Evolutionary conservation across 2,113 vertebrate species (phyloP), one percentile per base, ranked within the genome.

Genomic region (Petroica traversi): DNA sequence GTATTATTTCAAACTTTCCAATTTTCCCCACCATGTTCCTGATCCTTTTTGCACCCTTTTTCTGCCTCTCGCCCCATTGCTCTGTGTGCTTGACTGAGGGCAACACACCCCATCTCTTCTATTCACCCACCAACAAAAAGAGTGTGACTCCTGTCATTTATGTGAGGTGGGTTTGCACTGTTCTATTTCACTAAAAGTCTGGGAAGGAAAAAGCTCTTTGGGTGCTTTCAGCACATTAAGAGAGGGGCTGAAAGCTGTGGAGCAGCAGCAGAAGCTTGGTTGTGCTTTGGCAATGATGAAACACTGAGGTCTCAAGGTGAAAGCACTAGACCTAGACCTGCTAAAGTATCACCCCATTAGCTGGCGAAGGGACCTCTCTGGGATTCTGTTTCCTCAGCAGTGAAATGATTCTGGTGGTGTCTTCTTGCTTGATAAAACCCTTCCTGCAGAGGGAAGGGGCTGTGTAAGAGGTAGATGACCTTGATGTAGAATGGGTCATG

Each of bases 121-220:
- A 73, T 64, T 63, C 22, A 46, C 4, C 3, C 2, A 4, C n/a
- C 11, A 34, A 17, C 5, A 7, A 29, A 59, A 52, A 63, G 8
- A 41, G 2, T 29, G 28, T 0, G 0, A 5, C 11, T 66, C 19
- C 40, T 17, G 28, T 16, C 8, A 7, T 31, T 88, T 22, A 17
- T 19, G 6, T 36, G 36, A 61, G 5, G 8, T 38, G 55, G 5
- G 9, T 14, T 71, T 81, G 23, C 15, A 40, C 41, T 12, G 7
- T 24, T 46, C n/a, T 54, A 1, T 54, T 29, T 36, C 6, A 1
- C 26, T 43, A n/a, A 25, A 14, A 48, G 17, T 55, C n/a, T 77
- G 29, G 15, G 55, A 67, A 78, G 8, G 26, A 62, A 4, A n/a
- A 74, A 69, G 25, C n/a, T 62, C 6, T 7, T 25, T 11, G 6